Base-by-base conservation (phyloP, 1,140 invertebrate genomes). In the Varroa destructor region DNA sequence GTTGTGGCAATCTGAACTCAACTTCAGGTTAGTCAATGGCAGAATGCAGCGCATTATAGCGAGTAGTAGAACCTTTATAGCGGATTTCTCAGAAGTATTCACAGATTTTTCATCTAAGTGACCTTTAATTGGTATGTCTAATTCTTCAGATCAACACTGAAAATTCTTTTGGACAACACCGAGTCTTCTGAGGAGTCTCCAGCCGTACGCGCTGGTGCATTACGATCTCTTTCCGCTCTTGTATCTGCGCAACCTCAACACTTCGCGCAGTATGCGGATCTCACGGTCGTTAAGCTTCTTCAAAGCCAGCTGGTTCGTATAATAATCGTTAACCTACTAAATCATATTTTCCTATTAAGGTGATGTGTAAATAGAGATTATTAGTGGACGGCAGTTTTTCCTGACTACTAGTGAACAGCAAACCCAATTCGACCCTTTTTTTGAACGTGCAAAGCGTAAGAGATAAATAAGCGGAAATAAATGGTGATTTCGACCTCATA, bases 131-230 rank as follows among this genome's bases (percentile, higher is more conserved):
- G 25, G 3, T 37, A 25, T 58, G 42, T 4, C 10, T 12, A 56
- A 56, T 37, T 14, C 42, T 12, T 3, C 10, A 67, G 61, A 8
- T 67, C 61, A 40, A 67, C 61, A 2, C 61, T 67, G 14, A 67
- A 67, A 40, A 67, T 67, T 67, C 61, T 67, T 40, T 37, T 67
- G 61, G 61, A 67, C 61, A 67, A 67, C 61, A 67, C 61, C 61
- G 61, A 46, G 14, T 40, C 61, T 8, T 14, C 61, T 46, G 61
- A 67, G 61, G 61, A 67, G 36, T 12, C 40, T 40, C 12, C 61
- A 12, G 40, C 61, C 5, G 46, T 67, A n/a, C 61, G 61, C 40
- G 61, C 61, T 1, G 61, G 46, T 40, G 40, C 61, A 3, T 40
- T 67, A 14, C 40, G 37, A 46, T 40, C 46, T 1, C 46, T 67